Conservation (phyloP, 2,888 invertebrate genomes). For the Pristionchus maxplancki region DNA sequence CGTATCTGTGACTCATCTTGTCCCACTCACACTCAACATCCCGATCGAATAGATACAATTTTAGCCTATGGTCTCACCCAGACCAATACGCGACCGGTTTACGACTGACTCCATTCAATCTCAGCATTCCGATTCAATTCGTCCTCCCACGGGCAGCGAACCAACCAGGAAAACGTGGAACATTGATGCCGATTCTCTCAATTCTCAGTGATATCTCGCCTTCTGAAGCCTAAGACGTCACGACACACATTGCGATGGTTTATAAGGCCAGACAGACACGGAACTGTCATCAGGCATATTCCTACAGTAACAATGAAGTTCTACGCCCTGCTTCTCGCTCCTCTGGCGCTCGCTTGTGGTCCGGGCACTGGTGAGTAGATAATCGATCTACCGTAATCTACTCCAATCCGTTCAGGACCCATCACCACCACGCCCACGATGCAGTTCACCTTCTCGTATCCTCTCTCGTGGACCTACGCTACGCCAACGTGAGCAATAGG, state of each 20-base stretch:
- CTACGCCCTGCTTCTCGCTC: not conserved
- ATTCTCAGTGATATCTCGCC: not conserved
- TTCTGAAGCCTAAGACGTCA: not conserved
- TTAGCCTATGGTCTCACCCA: not conserved
- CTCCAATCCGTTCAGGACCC: not conserved
- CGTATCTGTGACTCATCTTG: not conserved
- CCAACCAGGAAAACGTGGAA: not conserved
- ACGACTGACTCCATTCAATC: not conserved
- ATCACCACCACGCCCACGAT: slow-evolving; percentile 1
- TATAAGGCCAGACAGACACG: not conserved
- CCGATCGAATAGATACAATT: not conserved
- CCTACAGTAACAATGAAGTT: not conserved
- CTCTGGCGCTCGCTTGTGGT: not conserved
- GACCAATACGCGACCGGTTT: not conserved
- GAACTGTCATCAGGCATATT: not conserved
- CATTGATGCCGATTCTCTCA: not conserved
- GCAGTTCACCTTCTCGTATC: not conserved
- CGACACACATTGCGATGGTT: not conserved
- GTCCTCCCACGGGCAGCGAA: not conserved
- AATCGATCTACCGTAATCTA: not conserved
- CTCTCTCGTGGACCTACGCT: not conserved
- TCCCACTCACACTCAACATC: not conserved
- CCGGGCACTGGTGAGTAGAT: slow-evolving; percentile 1
- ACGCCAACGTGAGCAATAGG: no score
- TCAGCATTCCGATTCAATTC: not conserved